A percentile compares a stretch with the other conserved stretches of the same genome.
Evolutionary conservation across 2,888 invertebrate species (phyloP).

Genomic region (Slavum lentiscoides): DNA sequence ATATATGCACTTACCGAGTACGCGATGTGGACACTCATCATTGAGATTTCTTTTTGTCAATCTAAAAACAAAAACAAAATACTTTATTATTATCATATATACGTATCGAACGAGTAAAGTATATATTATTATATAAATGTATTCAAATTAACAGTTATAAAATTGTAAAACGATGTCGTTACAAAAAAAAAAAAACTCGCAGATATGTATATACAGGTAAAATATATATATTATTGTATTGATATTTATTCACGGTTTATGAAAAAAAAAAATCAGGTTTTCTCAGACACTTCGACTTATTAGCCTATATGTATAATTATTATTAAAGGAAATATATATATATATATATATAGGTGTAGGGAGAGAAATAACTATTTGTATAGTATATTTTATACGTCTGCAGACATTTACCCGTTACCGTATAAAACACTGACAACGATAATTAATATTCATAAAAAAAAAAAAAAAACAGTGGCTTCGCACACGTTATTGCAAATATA

Average conservation of each 20-base stretch:
- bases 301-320: too few species aligned
- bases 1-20: not conserved
- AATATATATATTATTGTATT: not conserved
- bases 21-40: not conserved
- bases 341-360: too few species aligned
- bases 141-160: conserved; percentile 20
- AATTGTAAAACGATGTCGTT: not conserved
- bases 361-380: too few species aligned
- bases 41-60: not conserved
- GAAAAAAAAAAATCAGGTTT: not conserved
- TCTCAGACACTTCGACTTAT: too few species aligned
- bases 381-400: too few species aligned
- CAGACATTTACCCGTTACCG: too few species aligned
- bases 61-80: conserved; percentile 3
- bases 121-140: not conserved
- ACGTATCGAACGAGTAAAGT: not conserved
- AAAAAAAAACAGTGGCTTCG: conserved; percentile 6
- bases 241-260: not conserved
- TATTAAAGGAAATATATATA: too few species aligned
- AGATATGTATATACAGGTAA: conserved; percentile 7
- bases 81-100: not conserved
- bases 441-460: conserved; percentile 5
- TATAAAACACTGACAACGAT: not conserved
- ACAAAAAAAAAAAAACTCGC: not conserved
- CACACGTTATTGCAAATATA: not conserved